These are phyloP conservation scores for Agrotis segetum DNA, from an alignment of 2,888 invertebrate species.

Conservation along the genomic window DNA sequence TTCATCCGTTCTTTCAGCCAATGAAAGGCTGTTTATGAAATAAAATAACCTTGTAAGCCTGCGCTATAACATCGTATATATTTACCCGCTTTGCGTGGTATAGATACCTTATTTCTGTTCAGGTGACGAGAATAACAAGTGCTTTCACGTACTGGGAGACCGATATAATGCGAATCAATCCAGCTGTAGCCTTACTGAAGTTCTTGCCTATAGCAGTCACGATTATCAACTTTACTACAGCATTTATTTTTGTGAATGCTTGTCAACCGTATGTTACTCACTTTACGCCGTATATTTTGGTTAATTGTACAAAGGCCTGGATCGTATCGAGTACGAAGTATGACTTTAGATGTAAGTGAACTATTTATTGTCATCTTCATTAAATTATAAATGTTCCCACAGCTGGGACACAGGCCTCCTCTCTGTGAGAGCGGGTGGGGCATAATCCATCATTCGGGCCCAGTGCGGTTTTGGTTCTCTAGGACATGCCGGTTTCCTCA, in stretches of 20 bases:
- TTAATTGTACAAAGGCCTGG: conserved; percentile 78
- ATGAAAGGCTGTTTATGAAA: no score
- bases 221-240: conserved; percentile 81
- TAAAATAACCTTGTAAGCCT: no score
- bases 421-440: no score
- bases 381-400: no score
- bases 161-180: conserved; percentile 83
- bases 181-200: conserved; percentile 81
- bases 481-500: no score
- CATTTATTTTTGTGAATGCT: conserved; percentile 79
- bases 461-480: no score
- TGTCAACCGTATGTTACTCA: conserved; percentile 71
- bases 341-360: conserved; percentile 74
- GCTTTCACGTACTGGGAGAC: conserved; percentile 84
- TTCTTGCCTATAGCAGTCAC: conserved; percentile 83
- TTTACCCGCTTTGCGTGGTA: neutral
- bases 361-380: no score
- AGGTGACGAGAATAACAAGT: conserved; percentile 84
- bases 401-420: no score
- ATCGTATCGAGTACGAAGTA: conserved; percentile 64
- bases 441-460: no score
- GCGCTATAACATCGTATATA: no score
- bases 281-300: conserved; percentile 67
- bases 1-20: no score
- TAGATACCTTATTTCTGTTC: conserved; percentile 54